These are phyloP conservation scores for Orchesellides sinensis DNA, from an alignment of 2,888 invertebrate genomes.

Conservation along the genomic window DNA sequence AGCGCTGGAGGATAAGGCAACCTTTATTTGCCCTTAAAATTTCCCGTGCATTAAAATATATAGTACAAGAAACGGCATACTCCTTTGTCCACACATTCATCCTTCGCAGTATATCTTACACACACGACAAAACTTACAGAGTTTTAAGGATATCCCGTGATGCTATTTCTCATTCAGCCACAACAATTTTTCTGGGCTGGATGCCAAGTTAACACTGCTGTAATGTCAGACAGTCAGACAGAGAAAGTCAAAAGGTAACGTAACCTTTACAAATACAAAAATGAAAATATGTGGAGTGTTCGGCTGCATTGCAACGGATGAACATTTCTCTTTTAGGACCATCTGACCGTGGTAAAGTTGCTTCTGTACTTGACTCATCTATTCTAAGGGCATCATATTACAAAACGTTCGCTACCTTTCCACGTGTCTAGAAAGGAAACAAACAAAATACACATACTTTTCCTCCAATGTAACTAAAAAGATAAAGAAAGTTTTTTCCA, in stretches of 20 bases:
- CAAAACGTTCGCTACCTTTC: background rate
- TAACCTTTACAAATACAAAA: background rate
- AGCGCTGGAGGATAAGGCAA: background rate
- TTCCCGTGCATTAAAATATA: background rate
- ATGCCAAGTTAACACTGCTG: slow-evolving; percentile 42
- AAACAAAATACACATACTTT: background rate
- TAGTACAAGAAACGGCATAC: background rate
- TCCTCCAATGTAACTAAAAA: background rate
- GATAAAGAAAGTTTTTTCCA: slow-evolving; percentile 4
- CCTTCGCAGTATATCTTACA: background rate
- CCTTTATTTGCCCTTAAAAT: background rate
- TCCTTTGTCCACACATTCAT: background rate
- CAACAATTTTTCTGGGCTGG: slow-evolving; percentile 26
- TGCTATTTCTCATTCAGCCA: slow-evolving; percentile 19
- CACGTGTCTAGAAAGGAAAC: background rate
- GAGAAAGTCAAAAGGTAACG: slow-evolving; percentile 27
- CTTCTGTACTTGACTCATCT: background rate
- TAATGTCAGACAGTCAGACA: slow-evolving; percentile 15
- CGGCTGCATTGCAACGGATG: slow-evolving; percentile 1
- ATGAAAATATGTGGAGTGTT: background rate
- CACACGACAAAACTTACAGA: background rate
- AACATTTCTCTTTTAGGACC: background rate
- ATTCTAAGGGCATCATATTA: background rate
- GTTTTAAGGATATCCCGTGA: too few relatives aligned
- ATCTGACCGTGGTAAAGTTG: slow-evolving; percentile 12